Conservation (phyloP, 2,888 invertebrate species). For the Tanytarsus gracilentus region DNA sequence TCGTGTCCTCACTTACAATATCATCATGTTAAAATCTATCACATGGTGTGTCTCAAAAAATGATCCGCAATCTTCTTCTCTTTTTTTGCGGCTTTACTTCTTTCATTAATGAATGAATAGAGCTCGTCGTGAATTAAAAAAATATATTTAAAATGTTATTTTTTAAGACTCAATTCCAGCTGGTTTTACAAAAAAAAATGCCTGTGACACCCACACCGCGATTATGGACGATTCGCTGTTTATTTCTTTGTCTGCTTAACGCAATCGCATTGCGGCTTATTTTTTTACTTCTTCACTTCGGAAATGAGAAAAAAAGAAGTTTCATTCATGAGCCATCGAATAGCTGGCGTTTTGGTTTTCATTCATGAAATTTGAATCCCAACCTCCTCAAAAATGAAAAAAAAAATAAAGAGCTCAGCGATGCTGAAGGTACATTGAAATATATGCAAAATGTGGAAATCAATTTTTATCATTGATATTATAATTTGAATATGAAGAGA, state of each 20-base stretch:
- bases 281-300: constrained; percentile 1
- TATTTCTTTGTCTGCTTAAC: constrained; percentile 25
- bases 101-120: not conserved
- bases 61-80: no score
- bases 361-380: constrained; percentile 27
- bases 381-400: constrained; percentile 6
- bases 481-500: constrained; percentile 5
- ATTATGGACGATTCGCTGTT: constrained; percentile 27
- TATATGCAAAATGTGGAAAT: constrained; percentile 8
- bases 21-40: no score
- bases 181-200: constrained; percentile 2
- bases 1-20: no score
- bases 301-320: constrained; percentile 1
- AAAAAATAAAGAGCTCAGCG: not conserved
- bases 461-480: not conserved
- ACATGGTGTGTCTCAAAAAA: no score
- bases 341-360: constrained; percentile 20
- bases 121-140: constrained; percentile 9
- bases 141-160: not conserved
- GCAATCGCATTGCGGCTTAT: constrained; percentile 24
- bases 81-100: not conserved
- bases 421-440: not conserved
- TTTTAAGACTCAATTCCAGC: constrained; percentile 16
- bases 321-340: constrained; percentile 27
- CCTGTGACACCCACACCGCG: constrained; percentile 25